Evolutionary conservation across 2,113 vertebrate species (phyloP), one percentile per base, ranked within the genome.

Genomic region (Tychaedon coryphoeus): DNA sequence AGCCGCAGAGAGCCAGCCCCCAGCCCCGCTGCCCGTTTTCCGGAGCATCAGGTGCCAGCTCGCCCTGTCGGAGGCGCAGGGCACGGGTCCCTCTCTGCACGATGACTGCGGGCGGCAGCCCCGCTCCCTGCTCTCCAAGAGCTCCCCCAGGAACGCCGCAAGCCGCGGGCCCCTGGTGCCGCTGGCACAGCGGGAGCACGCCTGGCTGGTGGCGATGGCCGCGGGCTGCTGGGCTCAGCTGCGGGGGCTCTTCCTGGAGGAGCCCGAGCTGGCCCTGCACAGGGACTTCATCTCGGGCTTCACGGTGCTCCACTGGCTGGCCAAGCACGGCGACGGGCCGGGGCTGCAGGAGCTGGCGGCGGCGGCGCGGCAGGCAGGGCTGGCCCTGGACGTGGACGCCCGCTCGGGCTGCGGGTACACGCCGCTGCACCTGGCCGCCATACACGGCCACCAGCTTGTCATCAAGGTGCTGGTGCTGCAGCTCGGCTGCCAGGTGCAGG

Each of bases 291-390:
- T 99, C 89, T 99, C 99, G 0, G 99, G 99, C 34, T 99, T 98
- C 96, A 99, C 99, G 0, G 98, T 98, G 10, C 98, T 99, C 69
- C 99, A 99, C 97, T 99, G 99, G 99, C 98, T 99, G 61, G 99
- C 99, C 78, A 99, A 99, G 92, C 99, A 99, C 0, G 99, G 99
- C 0, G 97, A 98, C 57, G 98, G 98, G 61, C 36, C 96, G 4
- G 99, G 98, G 58, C 98, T 99, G 93, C 98, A 98, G 97, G 98
- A 98, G 18, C 96, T 99, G 62, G 98, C 98, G 38, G 97, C 96
- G 0, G 98, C 98, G 0, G 98, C 98, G 0, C 78, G 47, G 31
- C 98, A 97, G 72, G 74, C 80, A 0, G 98, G 99, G 42, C 53
- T 99, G 94, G 73, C 65, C 17, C 98, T 99, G 14, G 98, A 99